Conservation (phyloP, 1,140 invertebrate species). For the Sesamia nonagrioides region DNA sequence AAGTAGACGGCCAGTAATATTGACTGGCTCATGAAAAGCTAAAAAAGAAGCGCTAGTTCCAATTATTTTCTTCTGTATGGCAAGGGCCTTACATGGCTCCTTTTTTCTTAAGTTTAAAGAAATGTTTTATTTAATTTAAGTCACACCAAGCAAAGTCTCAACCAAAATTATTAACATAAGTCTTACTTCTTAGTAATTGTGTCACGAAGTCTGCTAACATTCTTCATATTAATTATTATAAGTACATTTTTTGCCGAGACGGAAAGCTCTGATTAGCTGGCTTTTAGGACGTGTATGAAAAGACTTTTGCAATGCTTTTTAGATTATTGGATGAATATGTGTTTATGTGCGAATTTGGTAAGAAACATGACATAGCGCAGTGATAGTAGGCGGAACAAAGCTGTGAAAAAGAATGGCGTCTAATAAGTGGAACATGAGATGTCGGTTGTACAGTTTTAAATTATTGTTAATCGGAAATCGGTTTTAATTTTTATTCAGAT, state of each 20-base stretch:
- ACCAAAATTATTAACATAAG: not conserved
- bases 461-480: too few species aligned
- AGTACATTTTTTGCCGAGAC: not conserved
- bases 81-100: not conserved
- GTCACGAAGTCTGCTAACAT: not conserved
- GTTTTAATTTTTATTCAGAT: too few species aligned
- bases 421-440: too few species aligned
- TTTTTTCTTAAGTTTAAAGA: constrained; percentile 2
- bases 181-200: not conserved
- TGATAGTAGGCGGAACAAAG: too few species aligned
- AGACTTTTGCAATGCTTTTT: not conserved
- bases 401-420: too few species aligned
- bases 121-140: not conserved
- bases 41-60: not conserved
- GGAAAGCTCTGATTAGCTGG: not conserved
- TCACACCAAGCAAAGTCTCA: not conserved
- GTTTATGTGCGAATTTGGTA: too few species aligned
- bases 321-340: too few species aligned
- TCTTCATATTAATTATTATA: not conserved
- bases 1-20: constrained; percentile 6
- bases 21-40: constrained; percentile 7
- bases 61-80: not conserved
- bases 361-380: too few species aligned
- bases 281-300: not conserved
- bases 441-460: too few species aligned